Conservation (phyloP, 1,140 invertebrate species). For the Drosophila pseudoananassae region DNA sequence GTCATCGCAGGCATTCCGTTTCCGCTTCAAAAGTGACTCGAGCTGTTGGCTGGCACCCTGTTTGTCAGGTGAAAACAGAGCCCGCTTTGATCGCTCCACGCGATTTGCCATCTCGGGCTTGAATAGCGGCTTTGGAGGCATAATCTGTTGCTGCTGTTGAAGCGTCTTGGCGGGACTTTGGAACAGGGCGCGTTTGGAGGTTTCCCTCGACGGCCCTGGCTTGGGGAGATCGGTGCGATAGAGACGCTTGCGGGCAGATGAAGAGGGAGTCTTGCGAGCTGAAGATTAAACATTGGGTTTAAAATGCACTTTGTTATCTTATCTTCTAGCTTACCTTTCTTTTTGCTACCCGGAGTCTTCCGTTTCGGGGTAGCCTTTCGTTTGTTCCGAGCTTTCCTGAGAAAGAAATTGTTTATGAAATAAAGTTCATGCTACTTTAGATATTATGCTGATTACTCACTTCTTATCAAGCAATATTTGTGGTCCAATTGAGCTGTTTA, state of each 20-base stretch:
- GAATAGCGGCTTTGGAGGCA: conserved; percentile 61
- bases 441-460: conserved; percentile 35
- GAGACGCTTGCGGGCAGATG: conserved; percentile 84
- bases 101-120: conserved; percentile 81
- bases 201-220: conserved; percentile 71
- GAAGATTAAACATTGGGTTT: neutral
- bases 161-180: conserved; percentile 85
- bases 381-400: conserved; percentile 69
- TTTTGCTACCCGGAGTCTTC: conserved; percentile 79
- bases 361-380: conserved; percentile 79
- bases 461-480: conserved; percentile 79
- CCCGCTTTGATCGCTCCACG: conserved; percentile 85
- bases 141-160: conserved; percentile 61
- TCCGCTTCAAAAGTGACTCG: conserved; percentile 71
- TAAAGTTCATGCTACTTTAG: neutral
- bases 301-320: conserved; percentile 7
- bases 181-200: conserved; percentile 87
- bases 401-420: neutral
- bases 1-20: conserved; percentile 66
- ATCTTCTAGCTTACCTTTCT: conserved; percentile 59
- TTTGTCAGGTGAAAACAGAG: conserved; percentile 84
- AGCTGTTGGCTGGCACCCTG: conserved; percentile 58
- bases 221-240: conserved; percentile 73
- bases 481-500: conserved; percentile 73
- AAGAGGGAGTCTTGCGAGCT: conserved; percentile 84